Percentiles rank a stretch among this genome's conserved stretches.
Conservation (phyloP, 2,113 vertebrate genomes). For the Prochilodus magdalenae region DNA sequence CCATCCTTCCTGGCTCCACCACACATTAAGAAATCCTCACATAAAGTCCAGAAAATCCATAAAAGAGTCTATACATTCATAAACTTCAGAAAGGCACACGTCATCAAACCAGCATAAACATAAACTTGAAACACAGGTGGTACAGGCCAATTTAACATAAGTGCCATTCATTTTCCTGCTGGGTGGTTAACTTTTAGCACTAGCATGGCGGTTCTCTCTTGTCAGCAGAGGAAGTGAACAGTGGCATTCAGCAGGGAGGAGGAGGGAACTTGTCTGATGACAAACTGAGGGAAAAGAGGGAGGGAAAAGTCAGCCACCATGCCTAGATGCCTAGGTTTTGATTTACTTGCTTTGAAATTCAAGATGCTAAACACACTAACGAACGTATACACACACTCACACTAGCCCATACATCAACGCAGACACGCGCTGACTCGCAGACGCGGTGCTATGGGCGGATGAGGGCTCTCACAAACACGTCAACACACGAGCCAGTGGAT, state of each 20-base stretch:
- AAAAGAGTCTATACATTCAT: slow-evolving; percentile 37
- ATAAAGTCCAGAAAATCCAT: slow-evolving; percentile 40
- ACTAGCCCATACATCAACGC: slow-evolving; percentile 63
- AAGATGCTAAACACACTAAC: slow-evolving; percentile 41
- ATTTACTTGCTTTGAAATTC: slow-evolving; percentile 43
- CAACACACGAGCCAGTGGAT: slow-evolving; percentile 46
- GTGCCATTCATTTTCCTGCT: slow-evolving; percentile 65
- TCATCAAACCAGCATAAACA: slow-evolving; percentile 47
- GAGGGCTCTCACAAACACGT: slow-evolving; percentile 54
- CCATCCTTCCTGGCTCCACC: slow-evolving; percentile 8
- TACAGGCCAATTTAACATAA: slow-evolving; percentile 44
- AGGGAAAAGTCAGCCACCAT: slow-evolving; percentile 28
- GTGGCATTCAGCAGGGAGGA: slow-evolving; percentile 61
- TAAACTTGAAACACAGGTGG: slow-evolving; percentile 36
- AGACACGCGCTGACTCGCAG: slow-evolving; percentile 47
- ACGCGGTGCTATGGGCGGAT: slow-evolving; percentile 34
- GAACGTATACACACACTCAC: slow-evolving; percentile 50
- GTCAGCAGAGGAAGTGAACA: slow-evolving; percentile 78
- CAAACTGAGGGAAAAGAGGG: slow-evolving; percentile 53
- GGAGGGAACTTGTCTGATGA: slow-evolving; percentile 65
- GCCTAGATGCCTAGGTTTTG: slow-evolving; percentile 50
- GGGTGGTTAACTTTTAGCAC: slow-evolving; percentile 60
- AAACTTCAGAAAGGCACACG: slow-evolving; percentile 13
- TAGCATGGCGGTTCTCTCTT: slow-evolving; percentile 65
- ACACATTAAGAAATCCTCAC: slow-evolving; percentile 23